Percentiles rank a stretch among this genome's conserved stretches.
phyloP scores from a whole-genome alignment of 2,797 vertebrate genomes.

The Synaphobranchus kaupii region DNA sequence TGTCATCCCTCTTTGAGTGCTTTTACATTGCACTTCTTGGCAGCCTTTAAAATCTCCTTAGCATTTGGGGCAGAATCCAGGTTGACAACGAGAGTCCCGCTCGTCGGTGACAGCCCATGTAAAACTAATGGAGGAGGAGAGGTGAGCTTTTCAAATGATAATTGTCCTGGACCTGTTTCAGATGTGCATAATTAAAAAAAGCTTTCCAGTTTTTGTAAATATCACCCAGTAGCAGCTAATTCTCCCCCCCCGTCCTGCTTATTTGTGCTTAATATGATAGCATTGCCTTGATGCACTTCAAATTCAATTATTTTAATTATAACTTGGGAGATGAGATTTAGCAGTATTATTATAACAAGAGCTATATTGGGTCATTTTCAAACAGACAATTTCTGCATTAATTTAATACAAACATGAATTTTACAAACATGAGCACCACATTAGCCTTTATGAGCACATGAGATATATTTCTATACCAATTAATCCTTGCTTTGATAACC shows the following conservation, averaged over 20 bases:
- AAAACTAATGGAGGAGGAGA: not conserved
- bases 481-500: not conserved
- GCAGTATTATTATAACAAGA: not conserved
- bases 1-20: not conserved
- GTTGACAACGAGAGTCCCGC: not conserved
- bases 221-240: not conserved
- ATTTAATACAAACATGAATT: not conserved
- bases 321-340: not conserved
- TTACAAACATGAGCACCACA: not conserved
- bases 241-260: not conserved
- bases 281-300: not conserved
- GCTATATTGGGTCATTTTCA: not conserved
- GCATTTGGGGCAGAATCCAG: not conserved
- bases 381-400: not conserved
- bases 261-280: not conserved
- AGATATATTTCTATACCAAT: not conserved
- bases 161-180: not conserved
- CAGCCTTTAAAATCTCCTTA: not conserved
- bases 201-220: conserved; percentile 5
- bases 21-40: not conserved
- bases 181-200: not conserved
- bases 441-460: not conserved
- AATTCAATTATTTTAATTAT: not conserved
- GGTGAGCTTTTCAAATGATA: not conserved
- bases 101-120: not conserved